phyloP scores from a whole-genome alignment of 1,140 invertebrate genomes.

The Zophobas morio region DNA sequence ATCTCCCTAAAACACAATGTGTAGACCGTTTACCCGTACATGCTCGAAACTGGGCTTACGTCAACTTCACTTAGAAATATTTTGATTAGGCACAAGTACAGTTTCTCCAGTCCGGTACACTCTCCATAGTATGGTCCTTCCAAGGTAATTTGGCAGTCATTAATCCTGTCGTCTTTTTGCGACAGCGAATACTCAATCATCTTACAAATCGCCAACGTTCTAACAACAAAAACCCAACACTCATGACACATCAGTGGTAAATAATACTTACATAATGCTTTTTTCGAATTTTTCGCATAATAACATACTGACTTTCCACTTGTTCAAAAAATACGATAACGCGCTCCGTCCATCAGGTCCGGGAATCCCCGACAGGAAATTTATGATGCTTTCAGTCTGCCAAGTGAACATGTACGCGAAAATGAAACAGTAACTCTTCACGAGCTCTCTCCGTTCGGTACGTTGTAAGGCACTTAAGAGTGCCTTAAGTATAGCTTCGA shows the following conservation, averaged over 20 bases:
- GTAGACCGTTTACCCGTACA: not conserved
- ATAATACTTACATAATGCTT: conserved; percentile 28
- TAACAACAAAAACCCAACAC: not conserved
- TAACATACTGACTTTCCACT: conserved; percentile 5
- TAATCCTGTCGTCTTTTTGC: conserved; percentile 31
- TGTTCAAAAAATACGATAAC: conserved; percentile 35
- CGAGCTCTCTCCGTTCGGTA: not conserved
- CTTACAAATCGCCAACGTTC: conserved; percentile 22
- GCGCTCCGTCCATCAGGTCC: conserved; percentile 39
- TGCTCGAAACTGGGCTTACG: conserved; percentile 2
- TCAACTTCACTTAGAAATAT: conserved; percentile 13
- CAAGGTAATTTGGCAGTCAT: conserved; percentile 7
- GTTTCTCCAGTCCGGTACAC: conserved; percentile 36
- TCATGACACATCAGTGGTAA: not conserved
- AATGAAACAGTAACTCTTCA: conserved; percentile 41
- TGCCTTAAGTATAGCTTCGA: conserved; percentile 22
- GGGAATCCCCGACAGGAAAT: conserved; percentile 31
- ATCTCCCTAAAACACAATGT: conserved; percentile 2
- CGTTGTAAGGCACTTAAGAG: conserved; percentile 34
- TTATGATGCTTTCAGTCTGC: conserved; percentile 27
- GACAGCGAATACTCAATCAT: conserved; percentile 31
- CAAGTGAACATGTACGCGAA: conserved; percentile 36
- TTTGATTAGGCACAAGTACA: conserved; percentile 32
- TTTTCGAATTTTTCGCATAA: conserved; percentile 32
- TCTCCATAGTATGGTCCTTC: conserved; percentile 14